Conservation (phyloP, 2,797 vertebrate genomes). For the Acrossocheilus fasciatus region DNA sequence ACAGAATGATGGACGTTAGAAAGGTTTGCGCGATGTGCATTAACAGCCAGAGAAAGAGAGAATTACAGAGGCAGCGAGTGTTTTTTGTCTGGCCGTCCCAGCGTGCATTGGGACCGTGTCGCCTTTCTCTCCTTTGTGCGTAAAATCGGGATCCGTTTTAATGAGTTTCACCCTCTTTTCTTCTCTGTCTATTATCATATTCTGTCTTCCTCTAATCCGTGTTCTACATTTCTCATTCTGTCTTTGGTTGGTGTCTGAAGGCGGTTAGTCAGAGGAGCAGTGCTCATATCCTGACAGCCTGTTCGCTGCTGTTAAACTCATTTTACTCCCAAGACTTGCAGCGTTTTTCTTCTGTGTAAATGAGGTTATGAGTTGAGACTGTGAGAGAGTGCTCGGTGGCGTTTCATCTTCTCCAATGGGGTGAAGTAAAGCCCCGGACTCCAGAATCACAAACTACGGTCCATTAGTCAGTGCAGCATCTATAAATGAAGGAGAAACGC, state of each 20-base stretch:
- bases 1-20: constrained; percentile 26
- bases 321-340: constrained; percentile 36
- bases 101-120: constrained; percentile 55
- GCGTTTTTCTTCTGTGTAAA: constrained; percentile 26
- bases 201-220: constrained; percentile 44
- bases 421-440: constrained; percentile 1
- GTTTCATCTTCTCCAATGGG: constrained; percentile 28
- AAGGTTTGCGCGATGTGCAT: constrained; percentile 32
- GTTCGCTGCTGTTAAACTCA: constrained; percentile 6
- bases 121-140: constrained; percentile 60
- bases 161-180: constrained; percentile 61
- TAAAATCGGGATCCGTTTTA: constrained; percentile 63
- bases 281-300: constrained; percentile 19
- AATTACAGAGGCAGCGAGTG: constrained; percentile 7
- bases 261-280: constrained; percentile 8
- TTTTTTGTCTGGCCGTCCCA: constrained; percentile 46
- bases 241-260: constrained; percentile 41
- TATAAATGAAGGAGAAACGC: constrained; percentile 6
- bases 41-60: constrained; percentile 39
- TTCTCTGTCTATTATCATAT: constrained; percentile 41
- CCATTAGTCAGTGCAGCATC: constrained; percentile 20
- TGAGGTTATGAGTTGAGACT: constrained; percentile 34
- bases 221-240: constrained; percentile 46
- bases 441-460: not conserved
- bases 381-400: not conserved